phyloP scores from a whole-genome alignment of 2,797 vertebrate species.

The Hydrocynus forskahlii region DNA sequence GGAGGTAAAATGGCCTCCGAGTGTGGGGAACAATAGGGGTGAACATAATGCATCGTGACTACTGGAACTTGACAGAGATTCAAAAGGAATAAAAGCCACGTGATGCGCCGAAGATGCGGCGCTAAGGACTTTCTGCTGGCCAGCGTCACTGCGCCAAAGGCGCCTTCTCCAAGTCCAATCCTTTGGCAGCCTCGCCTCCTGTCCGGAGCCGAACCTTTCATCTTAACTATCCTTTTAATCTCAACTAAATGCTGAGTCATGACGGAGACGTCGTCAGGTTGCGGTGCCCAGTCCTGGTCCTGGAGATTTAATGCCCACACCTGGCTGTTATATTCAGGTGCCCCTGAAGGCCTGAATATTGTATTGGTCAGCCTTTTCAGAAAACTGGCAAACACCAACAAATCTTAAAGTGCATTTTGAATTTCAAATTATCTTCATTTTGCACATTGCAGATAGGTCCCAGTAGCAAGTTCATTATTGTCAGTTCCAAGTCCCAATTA shows the following conservation, averaged over 20 bases:
- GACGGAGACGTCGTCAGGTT: neutral
- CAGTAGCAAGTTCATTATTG: neutral
- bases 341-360: neutral
- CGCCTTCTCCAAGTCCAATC: constrained; percentile 31
- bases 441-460: neutral
- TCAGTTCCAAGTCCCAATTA: too few relatives aligned
- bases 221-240: constrained; percentile 19
- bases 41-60: constrained; percentile 81
- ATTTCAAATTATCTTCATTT: neutral
- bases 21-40: constrained; percentile 78
- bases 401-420: neutral
- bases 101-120: constrained; percentile 75
- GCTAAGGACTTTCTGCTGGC: constrained; percentile 67
- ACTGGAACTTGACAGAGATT: constrained; percentile 81
- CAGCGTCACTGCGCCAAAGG: constrained; percentile 24
- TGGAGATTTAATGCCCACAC: neutral
- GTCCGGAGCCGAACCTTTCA: constrained; percentile 8
- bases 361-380: neutral
- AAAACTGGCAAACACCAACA: too few relatives aligned
- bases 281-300: neutral
- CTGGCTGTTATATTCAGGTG: too few relatives aligned
- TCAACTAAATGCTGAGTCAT: constrained; percentile 6
- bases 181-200: constrained; percentile 11
- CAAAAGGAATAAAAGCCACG: constrained; percentile 80
- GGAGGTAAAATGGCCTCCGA: constrained; percentile 81